phyloP scores from a whole-genome alignment of 2,797 vertebrate genomes.

The Acanthurus lineatus region DNA sequence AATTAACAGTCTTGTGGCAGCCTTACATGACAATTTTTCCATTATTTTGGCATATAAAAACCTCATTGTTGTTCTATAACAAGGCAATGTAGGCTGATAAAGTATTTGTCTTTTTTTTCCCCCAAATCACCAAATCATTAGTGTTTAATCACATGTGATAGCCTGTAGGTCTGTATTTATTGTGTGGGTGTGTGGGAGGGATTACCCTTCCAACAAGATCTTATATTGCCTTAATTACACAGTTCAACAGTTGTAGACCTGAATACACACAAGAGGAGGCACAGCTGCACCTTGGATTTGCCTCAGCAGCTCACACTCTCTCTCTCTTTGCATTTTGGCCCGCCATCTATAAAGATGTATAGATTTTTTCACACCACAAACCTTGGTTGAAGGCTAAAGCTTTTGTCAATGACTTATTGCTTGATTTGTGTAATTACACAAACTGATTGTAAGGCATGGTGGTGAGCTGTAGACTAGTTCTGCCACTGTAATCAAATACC shows the following conservation, averaged over 20 bases:
- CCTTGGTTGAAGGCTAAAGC: neutral
- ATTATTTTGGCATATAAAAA: slow-evolving; percentile 24
- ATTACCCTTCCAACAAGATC: slow-evolving; percentile 68
- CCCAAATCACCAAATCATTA: slow-evolving; percentile 13
- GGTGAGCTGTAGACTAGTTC: neutral
- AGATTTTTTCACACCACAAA: neutral
- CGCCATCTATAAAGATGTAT: neutral
- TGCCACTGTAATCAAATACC: neutral
- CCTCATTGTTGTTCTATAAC: neutral
- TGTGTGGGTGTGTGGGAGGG: slow-evolving; percentile 63
- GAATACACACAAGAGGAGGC: slow-evolving; percentile 35
- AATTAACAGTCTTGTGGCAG: slow-evolving; percentile 15
- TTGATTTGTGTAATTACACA: slow-evolving; percentile 3
- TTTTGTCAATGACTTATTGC: neutral
- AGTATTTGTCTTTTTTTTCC: slow-evolving; percentile 9
- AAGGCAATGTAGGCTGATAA: slow-evolving; percentile 19
- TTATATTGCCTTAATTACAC: slow-evolving; percentile 75
- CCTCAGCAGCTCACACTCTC: slow-evolving; percentile 56
- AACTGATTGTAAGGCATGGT: slow-evolving; percentile 8
- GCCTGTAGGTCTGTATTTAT: slow-evolving; percentile 48
- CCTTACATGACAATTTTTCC: slow-evolving; percentile 19
- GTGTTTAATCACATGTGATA: slow-evolving; percentile 48
- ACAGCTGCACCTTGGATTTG: slow-evolving; percentile 54
- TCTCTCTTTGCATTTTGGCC: slow-evolving; percentile 10
- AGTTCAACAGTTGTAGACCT: slow-evolving; percentile 72